These are phyloP conservation scores for Ornithoptera priamus DNA, from an alignment of 2,888 invertebrate species.

Conservation along the genomic window DNA sequence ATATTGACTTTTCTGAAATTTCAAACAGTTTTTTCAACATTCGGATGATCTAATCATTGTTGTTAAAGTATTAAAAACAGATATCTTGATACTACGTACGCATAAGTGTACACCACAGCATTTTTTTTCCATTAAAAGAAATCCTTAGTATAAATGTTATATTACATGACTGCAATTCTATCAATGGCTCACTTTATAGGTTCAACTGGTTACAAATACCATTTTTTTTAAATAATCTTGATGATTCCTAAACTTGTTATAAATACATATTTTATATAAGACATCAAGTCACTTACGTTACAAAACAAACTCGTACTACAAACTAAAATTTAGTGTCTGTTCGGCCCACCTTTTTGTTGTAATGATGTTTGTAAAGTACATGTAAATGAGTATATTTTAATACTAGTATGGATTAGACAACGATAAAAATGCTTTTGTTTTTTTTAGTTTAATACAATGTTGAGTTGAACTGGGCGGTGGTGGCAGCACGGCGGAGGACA, in stretches of 20 bases:
- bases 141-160: too few relatives aligned
- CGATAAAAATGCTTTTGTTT: neutral
- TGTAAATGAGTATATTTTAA: neutral
- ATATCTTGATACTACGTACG: too few relatives aligned
- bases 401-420: neutral
- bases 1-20: neutral
- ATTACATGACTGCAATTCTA: too few relatives aligned
- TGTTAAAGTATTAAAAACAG: too few relatives aligned
- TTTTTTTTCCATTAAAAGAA: too few relatives aligned
- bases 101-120: too few relatives aligned
- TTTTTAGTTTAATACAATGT: conserved; percentile 36
- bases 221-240: neutral
- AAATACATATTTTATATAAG: neutral
- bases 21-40: neutral
- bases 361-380: neutral
- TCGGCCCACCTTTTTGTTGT: neutral
- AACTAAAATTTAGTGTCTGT: neutral
- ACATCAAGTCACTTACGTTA: neutral
- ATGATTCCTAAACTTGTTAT: neutral
- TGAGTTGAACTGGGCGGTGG: conserved; percentile 51
- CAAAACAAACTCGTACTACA: neutral
- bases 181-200: too few relatives aligned
- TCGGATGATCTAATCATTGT: too few relatives aligned
- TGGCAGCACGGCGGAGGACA: conserved; percentile 59
- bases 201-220: too few relatives aligned